These are phyloP conservation scores for Balaenoptera acutorostrata DNA, from an alignment of 2,113 vertebrate genomes.

Conservation along the genomic window DNA sequence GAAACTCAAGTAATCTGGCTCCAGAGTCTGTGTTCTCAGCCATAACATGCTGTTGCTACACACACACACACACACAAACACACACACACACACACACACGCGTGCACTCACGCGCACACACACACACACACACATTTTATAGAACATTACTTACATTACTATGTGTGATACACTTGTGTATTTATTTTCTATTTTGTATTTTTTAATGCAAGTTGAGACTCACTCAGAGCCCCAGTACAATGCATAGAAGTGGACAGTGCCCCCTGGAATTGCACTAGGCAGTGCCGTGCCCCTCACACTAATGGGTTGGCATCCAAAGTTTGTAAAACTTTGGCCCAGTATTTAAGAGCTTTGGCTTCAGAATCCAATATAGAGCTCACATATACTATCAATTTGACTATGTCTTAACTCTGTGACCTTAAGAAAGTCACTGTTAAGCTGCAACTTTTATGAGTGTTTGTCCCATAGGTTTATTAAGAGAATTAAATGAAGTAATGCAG, in stretches of 20 bases:
- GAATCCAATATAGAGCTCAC: neutral
- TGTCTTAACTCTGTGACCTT: neutral
- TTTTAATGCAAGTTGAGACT: neutral
- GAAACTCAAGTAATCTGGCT: neutral
- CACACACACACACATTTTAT: neutral
- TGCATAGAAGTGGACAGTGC: neutral
- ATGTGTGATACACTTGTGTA: neutral
- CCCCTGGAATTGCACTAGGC: neutral
- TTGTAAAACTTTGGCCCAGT: neutral
- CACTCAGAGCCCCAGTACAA: neutral
- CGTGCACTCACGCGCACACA: neutral
- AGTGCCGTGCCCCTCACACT: neutral
- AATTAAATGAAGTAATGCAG: neutral
- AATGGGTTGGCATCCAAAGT: neutral
- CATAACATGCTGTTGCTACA: neutral
- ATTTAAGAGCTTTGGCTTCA: neutral
- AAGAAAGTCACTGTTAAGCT: neutral
- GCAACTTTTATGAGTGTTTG: neutral
- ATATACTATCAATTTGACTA: neutral
- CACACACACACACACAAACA: neutral
- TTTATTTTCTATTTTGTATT: neutral
- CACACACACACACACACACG: neutral
- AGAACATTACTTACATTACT: neutral
- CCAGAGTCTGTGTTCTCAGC: neutral
- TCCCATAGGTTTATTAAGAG: neutral